Conservation (phyloP, 1,140 invertebrate species). For the Drosophila lacertosa region DNA sequence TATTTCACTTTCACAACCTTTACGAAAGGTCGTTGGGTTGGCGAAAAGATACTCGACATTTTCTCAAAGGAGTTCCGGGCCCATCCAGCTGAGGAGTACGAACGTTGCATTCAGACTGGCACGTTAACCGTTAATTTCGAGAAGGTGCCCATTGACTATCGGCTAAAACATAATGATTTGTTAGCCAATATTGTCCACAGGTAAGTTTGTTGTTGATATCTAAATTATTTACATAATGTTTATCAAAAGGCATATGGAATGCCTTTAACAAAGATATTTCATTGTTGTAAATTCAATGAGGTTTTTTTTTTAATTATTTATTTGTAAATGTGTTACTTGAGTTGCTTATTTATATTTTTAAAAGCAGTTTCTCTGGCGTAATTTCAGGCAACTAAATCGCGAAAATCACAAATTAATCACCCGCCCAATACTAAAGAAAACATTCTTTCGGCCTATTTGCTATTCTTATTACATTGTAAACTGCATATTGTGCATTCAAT, state of each 20-base stretch:
- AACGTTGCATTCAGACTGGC: conserved; percentile 94
- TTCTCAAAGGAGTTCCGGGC: conserved; percentile 97
- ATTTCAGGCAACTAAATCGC: too few species aligned
- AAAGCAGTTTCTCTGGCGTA: background rate
- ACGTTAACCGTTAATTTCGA: conserved; percentile 98
- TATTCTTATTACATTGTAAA: too few species aligned
- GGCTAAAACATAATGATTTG: conserved; percentile 96
- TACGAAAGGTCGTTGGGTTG: conserved; percentile 98
- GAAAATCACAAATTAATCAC: too few species aligned
- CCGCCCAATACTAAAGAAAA: too few species aligned
- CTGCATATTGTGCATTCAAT: too few species aligned
- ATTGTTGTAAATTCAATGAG: conserved; percentile 17
- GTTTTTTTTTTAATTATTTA: conserved; percentile 15
- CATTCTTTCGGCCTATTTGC: too few species aligned
- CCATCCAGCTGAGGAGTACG: conserved; percentile 96
- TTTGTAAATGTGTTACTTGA: conserved; percentile 15
- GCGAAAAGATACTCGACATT: conserved; percentile 96
- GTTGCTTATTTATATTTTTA: conserved; percentile 1
- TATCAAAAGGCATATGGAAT: conserved; percentile 30
- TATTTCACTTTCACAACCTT: conserved; percentile 98
- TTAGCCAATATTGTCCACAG: conserved; percentile 98
- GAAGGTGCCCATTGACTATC: conserved; percentile 95
- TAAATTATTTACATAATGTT: conserved; percentile 6
- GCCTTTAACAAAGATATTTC: conserved; percentile 12
- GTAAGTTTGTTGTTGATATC: conserved; percentile 85